Base-by-base conservation (phyloP, 2,113 vertebrate genomes). In the Kryptolebias marmoratus region DNA sequence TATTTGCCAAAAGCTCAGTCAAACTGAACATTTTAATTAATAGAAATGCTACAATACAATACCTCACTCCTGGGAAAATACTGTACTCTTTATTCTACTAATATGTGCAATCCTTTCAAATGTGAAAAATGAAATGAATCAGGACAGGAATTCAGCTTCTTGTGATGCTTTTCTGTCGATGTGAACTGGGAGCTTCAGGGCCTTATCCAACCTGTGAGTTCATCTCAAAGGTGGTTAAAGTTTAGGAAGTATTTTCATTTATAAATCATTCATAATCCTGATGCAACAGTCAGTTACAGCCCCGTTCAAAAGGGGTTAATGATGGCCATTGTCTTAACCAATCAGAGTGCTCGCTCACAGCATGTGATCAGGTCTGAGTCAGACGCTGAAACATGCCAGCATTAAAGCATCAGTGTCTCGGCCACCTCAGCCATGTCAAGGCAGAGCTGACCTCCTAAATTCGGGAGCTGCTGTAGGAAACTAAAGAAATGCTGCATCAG, bases 1-100 rank as follows among this genome's bases (percentile, higher is more conserved):
- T 48, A 27, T 52, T 6, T 45, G 61, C 68, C 73, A 64, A 54
- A 55, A 69, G 13, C 71, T 2, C 47, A 57, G 53, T 11, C 13
- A 64, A 47, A 71, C 49, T 68, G 14, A 71, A 55, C 50, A 57
- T 9, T 32, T 62, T 61, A 27, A 71, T 63, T 68, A 67, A 11
- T 66, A n/a, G 13, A 60, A 64, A 58, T 18, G 27, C 44, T 73
- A 53, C 50, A 55, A 18, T 6, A 66, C 13, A 53, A 28, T 30
- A 11, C 2, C 1, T 14, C 2, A 5, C 48, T 12, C 13, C n/a
- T 57, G 31, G 39, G 28, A 64, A 68, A 73, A 18, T 0, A 2
- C n/a, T 53, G 8, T 11, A 3, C 32, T 61, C 4, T 14, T 2
- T 11, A 30, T 28, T 74, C 10, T 45, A 2, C 32, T 44, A 6